Evolutionary conservation across 2,888 invertebrate genomes (phyloP).

Genomic region (Aphelenchoides bicaudatus): DNA sequence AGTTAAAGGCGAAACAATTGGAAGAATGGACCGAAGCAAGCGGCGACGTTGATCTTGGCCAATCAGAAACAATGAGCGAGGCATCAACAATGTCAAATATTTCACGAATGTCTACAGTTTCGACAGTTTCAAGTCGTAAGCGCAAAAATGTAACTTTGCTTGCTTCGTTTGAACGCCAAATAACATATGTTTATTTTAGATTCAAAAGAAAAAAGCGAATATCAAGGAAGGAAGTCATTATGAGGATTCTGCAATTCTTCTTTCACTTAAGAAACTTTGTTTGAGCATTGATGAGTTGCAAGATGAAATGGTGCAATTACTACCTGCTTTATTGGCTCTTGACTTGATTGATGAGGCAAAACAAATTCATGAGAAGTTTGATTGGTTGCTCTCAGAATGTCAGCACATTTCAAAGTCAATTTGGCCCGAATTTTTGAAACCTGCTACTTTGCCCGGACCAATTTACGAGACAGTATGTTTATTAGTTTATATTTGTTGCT

Average conservation of each 20-base stretch:
- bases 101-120: conserved; percentile 38
- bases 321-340: conserved; percentile 38
- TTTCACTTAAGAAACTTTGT: conserved; percentile 39
- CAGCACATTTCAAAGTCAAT: conserved; percentile 22
- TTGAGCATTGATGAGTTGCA: conserved; percentile 24
- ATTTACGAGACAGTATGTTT: conserved; percentile 41
- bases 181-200: conserved; percentile 26
- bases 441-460: conserved; percentile 47
- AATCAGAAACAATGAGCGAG: conserved; percentile 37
- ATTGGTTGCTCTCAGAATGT: conserved; percentile 23
- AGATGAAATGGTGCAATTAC: conserved; percentile 37
- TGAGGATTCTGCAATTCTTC: conserved; percentile 50
- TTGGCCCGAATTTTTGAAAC: conserved; percentile 45
- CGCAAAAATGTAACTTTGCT: conserved; percentile 46
- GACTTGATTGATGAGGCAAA: conserved; percentile 31
- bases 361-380: conserved; percentile 28
- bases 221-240: conserved; percentile 55
- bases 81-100: conserved; percentile 30
- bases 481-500: conserved; percentile 5
- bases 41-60: conserved; percentile 33
- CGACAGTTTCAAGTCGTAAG: conserved; percentile 41
- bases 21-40: conserved; percentile 30
- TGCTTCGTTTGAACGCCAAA: conserved; percentile 6
- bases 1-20: conserved; percentile 38
- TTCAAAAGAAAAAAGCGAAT: conserved; percentile 48